These are phyloP conservation scores for Callimorpha dominula DNA, from an alignment of 2,888 invertebrate genomes.

Conservation along the genomic window DNA sequence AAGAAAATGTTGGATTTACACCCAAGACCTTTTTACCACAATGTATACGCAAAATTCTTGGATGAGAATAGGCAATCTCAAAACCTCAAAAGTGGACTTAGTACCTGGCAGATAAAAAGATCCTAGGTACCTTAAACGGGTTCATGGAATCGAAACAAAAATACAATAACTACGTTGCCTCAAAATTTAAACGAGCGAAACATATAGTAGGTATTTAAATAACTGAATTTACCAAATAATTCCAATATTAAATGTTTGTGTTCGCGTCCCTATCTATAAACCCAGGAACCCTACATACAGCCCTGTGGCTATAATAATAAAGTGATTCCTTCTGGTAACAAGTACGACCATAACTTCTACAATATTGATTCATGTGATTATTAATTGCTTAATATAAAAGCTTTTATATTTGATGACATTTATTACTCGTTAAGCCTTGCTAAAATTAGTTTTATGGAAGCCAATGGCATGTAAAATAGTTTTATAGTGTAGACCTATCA, in stretches of 20 bases:
- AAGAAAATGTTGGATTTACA: too few species aligned
- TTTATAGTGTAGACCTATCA: neutral
- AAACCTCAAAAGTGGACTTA: too few species aligned
- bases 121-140: too few species aligned
- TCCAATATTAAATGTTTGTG: constrained; percentile 47
- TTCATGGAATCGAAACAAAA: too few species aligned
- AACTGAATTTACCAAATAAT: constrained; percentile 36
- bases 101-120: too few species aligned
- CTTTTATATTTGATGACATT: constrained; percentile 28
- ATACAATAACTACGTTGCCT: too few species aligned
- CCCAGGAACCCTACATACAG: constrained; percentile 28
- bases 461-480: neutral
- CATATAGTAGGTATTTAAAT: constrained; percentile 10
- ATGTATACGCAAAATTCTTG: too few species aligned
- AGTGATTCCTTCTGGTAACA: constrained; percentile 53
- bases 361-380: constrained; percentile 59
- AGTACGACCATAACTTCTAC: constrained; percentile 56
- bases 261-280: constrained; percentile 24
- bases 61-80: too few species aligned
- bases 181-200: too few species aligned
- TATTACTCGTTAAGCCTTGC: constrained; percentile 11
- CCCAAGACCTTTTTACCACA: too few species aligned
- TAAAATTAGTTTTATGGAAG: constrained; percentile 10
- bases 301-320: constrained; percentile 46
- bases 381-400: constrained; percentile 45